Evolutionary conservation across 2,113 vertebrate species (phyloP), one percentile per base, ranked within the genome.

Genomic region (Gambusia holbrooki): DNA sequence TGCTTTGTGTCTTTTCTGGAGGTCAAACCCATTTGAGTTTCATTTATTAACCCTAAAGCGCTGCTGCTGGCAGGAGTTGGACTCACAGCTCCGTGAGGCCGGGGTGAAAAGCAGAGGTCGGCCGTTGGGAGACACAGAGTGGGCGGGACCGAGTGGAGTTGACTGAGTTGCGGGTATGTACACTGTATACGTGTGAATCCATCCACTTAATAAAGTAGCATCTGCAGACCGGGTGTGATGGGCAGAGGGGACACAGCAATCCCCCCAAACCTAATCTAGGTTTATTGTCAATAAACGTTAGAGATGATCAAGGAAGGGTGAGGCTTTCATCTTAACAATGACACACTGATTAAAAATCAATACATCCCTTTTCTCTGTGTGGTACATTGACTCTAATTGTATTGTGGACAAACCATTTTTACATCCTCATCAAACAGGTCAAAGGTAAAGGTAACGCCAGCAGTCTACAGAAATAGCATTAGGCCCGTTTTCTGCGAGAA

Each of bases 11-110:
- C 87, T 90, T 79, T 77, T 62, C 63, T 81, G 81, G 87, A 93
- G 92, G 91, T 93, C 88, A 93, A 89, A 92, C 65, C 81, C 79
- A 92, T 92, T 86, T 92, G 81, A 77, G 80, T 65, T 88, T 86
- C 89, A 93, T 94, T 93, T 93, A 92, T 91, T 93, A 93, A 92
- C 91, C 88, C 81, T 83, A 82, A 89, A 93, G 90, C 83, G 75
- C 84, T 91, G 85, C 82, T 70, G 68, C 82, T 91, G 89, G 85
- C 90, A 87, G 85, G 74, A 82, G 66, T 30, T 8, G 64, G 35
- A 73, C 78, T 84, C 78, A 72, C 74, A 30, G 74, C 9, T 29
- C 60, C 28, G 63, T 28, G 74, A 76, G 66, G 76, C 80, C 73
- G 66, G 60, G 51, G 71, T 66, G 79, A 66, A 71, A 60, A 66